Percentiles rank a stretch among this genome's conserved stretches.
Evolutionary conservation across 2,113 vertebrate species (phyloP).

Genomic region (Chaetura pelagica): DNA sequence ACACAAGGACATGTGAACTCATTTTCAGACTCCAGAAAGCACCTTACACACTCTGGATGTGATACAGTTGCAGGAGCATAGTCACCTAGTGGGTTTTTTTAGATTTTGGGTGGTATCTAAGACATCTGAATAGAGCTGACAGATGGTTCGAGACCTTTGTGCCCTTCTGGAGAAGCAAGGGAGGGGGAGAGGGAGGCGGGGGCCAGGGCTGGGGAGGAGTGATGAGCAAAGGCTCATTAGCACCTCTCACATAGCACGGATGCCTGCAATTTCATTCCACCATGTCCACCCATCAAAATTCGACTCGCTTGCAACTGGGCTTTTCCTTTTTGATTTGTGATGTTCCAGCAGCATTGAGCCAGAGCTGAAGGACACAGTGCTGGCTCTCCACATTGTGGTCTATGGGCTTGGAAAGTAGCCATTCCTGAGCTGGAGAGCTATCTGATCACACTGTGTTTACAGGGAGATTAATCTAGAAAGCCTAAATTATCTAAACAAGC

Average conservation of each 20-base stretch:
- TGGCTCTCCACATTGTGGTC: background rate
- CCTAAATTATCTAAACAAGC: background rate
- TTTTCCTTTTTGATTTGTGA: background rate
- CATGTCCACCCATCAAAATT: rapidly evolving
- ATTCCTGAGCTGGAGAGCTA: background rate
- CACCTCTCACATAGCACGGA: background rate
- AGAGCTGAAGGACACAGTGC: background rate
- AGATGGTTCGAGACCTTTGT: slow-evolving; percentile 23
- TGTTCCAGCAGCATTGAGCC: background rate
- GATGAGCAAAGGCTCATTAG: background rate
- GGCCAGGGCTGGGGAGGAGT: background rate
- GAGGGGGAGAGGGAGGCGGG: too few relatives aligned
- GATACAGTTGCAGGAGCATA: background rate
- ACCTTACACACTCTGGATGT: background rate
- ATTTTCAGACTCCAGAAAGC: background rate
- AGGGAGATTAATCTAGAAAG: background rate
- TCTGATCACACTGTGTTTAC: background rate
- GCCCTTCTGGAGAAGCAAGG: background rate
- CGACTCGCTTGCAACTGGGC: background rate
- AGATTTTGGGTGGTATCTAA: background rate
- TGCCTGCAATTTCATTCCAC: too few relatives aligned
- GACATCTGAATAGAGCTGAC: background rate
- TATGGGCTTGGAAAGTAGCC: background rate
- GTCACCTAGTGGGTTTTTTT: background rate
- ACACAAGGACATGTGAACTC: background rate